Percentiles rank a stretch among this genome's conserved stretches.
These are phyloP conservation scores for Eupithecia subumbrata DNA, from an alignment of 2,888 invertebrate species.

Conservation along the genomic window DNA sequence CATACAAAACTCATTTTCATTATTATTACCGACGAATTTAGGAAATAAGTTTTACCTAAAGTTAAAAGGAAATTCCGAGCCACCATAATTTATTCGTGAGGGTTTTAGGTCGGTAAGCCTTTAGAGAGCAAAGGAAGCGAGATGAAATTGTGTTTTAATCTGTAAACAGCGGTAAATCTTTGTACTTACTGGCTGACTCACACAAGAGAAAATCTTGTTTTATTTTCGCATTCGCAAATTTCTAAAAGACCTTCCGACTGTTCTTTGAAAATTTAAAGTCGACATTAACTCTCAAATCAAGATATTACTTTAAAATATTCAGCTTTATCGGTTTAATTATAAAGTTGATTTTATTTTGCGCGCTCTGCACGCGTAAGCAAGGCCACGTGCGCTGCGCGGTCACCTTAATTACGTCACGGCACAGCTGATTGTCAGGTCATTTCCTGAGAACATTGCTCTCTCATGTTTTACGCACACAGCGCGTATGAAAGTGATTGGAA, in stretches of 20 bases:
- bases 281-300: constrained; percentile 9
- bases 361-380: constrained; percentile 33
- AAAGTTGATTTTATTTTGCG: constrained; percentile 24
- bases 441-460: constrained; percentile 40
- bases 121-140: constrained; percentile 19
- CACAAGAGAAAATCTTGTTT: neutral
- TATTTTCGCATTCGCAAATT: neutral
- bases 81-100: constrained; percentile 31
- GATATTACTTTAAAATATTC: neutral
- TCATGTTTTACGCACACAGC: neutral
- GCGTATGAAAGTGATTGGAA: neutral
- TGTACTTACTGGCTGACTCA: neutral
- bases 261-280: constrained; percentile 10
- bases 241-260: neutral
- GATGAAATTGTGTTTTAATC: constrained; percentile 34
- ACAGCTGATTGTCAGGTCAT: constrained; percentile 49
- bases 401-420: constrained; percentile 54
- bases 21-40: neutral
- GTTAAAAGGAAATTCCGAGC: constrained; percentile 24
- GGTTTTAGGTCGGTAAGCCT: constrained; percentile 29
- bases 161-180: constrained; percentile 1
- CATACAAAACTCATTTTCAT: neutral
- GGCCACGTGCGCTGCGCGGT: constrained; percentile 46
- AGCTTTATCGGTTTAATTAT: constrained; percentile 10
- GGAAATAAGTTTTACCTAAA: neutral